Percentiles rank a stretch among this genome's conserved stretches.
These are phyloP conservation scores for Hemibagrus guttatus DNA, from an alignment of 2,797 vertebrate genomes.

Conservation along the genomic window DNA sequence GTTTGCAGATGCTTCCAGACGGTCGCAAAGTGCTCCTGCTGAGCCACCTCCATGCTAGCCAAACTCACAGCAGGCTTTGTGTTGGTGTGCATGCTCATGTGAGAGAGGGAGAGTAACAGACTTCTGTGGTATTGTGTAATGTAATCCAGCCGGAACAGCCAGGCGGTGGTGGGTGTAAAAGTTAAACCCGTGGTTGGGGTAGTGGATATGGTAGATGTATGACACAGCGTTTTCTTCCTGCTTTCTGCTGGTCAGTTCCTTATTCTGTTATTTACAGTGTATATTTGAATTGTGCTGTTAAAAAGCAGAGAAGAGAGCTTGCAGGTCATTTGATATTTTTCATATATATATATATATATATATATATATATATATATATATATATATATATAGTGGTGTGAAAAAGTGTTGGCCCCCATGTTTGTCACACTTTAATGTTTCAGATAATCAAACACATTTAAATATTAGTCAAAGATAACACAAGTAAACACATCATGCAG, in stretches of 20 bases:
- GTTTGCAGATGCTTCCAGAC: constrained; percentile 29
- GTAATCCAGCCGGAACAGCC: constrained; percentile 32
- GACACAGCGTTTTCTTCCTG: neutral
- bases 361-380: too few species aligned
- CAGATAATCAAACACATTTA: too few species aligned
- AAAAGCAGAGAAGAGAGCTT: neutral
- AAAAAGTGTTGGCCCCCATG: too few species aligned
- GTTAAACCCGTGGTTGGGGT: neutral
- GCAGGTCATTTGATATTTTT: neutral
- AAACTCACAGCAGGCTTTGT: constrained; percentile 27
- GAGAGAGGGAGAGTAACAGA: constrained; percentile 11
- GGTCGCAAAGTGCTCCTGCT: constrained; percentile 35
- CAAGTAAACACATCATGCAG: too few species aligned
- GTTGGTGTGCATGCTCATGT: constrained; percentile 22
- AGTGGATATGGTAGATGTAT: neutral
- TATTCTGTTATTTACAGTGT: neutral
- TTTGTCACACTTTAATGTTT: too few species aligned
- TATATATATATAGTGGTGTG: too few species aligned
- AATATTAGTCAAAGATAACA: too few species aligned
- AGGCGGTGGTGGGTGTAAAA: neutral
- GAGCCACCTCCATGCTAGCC: constrained; percentile 10
- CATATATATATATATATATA: too few species aligned
- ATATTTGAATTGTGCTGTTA: neutral
- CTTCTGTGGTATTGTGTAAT: constrained; percentile 34
- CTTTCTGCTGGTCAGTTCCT: neutral